Percentiles rank a stretch among this genome's conserved stretches.
Conservation (phyloP, 2,888 invertebrate genomes). For the Theretra japonica region DNA sequence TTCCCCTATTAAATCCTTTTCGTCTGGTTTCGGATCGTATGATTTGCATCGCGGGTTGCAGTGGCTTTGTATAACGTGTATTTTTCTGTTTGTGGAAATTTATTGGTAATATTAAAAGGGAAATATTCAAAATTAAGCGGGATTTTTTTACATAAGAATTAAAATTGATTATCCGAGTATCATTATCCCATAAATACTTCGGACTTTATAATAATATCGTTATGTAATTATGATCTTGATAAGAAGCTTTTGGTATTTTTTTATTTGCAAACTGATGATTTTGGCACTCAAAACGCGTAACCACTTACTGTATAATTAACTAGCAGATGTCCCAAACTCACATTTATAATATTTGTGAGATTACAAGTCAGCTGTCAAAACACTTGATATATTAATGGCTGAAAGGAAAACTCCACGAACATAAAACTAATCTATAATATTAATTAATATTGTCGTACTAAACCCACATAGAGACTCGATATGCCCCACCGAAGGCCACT, state of each 20-base stretch:
- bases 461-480: background rate
- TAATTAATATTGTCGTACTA: conserved; percentile 5
- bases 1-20: conserved; percentile 7
- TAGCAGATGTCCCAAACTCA: background rate
- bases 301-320: background rate
- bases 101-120: background rate
- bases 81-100: background rate
- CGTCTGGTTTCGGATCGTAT: conserved; percentile 6
- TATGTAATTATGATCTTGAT: no score
- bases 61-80: background rate
- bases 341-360: background rate
- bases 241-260: background rate
- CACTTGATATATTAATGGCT: conserved; percentile 12
- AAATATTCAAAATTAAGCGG: background rate
- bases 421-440: conserved; percentile 36
- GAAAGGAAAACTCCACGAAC: background rate
- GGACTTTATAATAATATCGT: no score
- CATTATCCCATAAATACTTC: no score
- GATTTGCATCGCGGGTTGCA: background rate
- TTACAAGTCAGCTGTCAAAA: conserved; percentile 7
- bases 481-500: background rate
- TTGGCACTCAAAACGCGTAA: background rate
- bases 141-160: no score
- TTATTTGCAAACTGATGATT: background rate
- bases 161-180: no score